Base-by-base conservation (phyloP, 2,113 vertebrate genomes). In the Dromas ardeola region DNA sequence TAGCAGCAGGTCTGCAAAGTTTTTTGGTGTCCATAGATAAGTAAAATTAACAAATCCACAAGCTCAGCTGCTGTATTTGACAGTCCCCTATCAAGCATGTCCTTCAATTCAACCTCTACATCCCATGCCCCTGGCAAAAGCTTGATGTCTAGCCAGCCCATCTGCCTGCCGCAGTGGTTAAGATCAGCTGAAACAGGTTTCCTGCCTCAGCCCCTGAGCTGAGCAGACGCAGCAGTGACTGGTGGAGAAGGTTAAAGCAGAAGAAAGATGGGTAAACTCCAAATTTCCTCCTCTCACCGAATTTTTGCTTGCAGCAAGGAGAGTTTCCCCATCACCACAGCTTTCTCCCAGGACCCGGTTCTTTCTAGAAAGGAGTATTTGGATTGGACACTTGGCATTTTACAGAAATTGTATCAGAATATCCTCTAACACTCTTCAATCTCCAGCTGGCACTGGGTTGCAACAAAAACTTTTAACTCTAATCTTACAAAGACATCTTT, bases 281-380 rank as follows among this genome's bases (percentile, higher is more conserved):
- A n/a, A 13, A 15, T 58, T 82, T 58, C 16, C 9, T 34, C 32
- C 45, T 72, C 70, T 29, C 9, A 5, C 2, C 29, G 10, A 10
- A 2, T 9, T 47, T 50, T 50, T 11, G 18, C 21, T 25, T 30
- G 1, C 61, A 49, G 4, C 49, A 66, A 27, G 26, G 38, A 16
- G 9, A 74, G 10, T 5, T 32, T 74, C 13, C 8, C 15, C 66
- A 49, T 6, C 45, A n/a, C 29, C 45, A 47, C 0, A 0, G 0
- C 29, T 4, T 63, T 34, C 25, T 56, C 36, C n/a, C 13, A 61
- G 19, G 7, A 4, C 23, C 6, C 3, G 21, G 3, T 5, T 43
- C 80, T 38, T 50, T 32, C 67, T 26, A 13, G 8, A 63, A n/a
- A n/a, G 2, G 1, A 27, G 3, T 5, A 34, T 40, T 67, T 80